Percentiles rank a stretch among this genome's conserved stretches.
phyloP scores from a whole-genome alignment of 1,140 invertebrate genomes.

The Aphaenogaster floridana region DNA sequence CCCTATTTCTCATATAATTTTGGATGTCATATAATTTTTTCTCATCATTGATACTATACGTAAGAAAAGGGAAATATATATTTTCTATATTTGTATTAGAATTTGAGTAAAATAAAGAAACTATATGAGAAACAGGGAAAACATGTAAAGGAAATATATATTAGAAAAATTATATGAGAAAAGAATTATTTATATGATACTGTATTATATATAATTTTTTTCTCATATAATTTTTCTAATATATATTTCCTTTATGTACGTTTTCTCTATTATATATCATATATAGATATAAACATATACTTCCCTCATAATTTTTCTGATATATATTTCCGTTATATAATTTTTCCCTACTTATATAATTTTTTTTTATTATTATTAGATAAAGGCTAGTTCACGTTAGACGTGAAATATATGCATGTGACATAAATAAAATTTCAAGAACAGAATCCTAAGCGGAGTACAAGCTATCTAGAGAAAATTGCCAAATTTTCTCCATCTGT shows the following conservation, averaged over 20 bases:
- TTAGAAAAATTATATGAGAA: neutral
- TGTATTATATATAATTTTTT: neutral
- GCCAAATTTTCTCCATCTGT: neutral
- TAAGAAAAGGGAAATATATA: too few relatives aligned
- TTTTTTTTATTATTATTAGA: neutral
- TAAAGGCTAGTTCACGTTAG: neutral
- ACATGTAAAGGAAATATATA: neutral
- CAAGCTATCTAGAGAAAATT: neutral
- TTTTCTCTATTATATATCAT: neutral
- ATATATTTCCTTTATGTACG: neutral
- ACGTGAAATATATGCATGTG: constrained; percentile 6
- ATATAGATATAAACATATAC: neutral
- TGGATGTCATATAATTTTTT: too few relatives aligned
- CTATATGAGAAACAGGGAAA: neutral
- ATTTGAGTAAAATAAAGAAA: too few relatives aligned
- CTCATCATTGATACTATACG: too few relatives aligned
- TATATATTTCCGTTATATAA: neutral
- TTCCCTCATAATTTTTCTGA: neutral
- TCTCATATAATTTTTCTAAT: neutral
- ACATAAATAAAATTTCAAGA: neutral
- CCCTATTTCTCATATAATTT: too few relatives aligned
- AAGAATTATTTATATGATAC: neutral
- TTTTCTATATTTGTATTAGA: too few relatives aligned
- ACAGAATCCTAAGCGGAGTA: neutral
- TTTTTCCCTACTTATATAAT: neutral